Conservation (phyloP, 2,888 invertebrate species). For the Thymelicus lineola region DNA sequence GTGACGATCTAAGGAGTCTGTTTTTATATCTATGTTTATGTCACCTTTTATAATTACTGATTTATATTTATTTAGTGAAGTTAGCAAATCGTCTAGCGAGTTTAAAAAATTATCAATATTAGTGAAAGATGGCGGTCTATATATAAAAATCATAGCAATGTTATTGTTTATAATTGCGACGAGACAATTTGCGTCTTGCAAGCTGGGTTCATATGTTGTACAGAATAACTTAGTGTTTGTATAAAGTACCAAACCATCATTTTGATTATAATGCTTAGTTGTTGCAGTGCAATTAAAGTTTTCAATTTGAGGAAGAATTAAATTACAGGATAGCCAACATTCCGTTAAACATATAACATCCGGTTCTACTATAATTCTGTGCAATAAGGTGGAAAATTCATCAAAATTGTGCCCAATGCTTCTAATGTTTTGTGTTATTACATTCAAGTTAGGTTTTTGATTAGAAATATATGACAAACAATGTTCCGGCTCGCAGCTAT, state of each 20-base stretch:
- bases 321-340: conserved; percentile 25
- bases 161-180: conserved; percentile 3
- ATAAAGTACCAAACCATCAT: conserved; percentile 37
- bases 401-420: conserved; percentile 23
- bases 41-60: too few species aligned
- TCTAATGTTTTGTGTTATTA: conserved; percentile 21
- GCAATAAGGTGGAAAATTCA: conserved; percentile 1
- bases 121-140: conserved; percentile 14
- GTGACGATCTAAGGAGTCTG: too few species aligned
- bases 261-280: conserved; percentile 26
- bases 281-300: conserved; percentile 14
- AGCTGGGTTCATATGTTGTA: conserved; percentile 5
- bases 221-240: background rate
- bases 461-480: conserved; percentile 7
- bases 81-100: too few species aligned
- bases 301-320: conserved; percentile 12
- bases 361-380: background rate
- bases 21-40: too few species aligned
- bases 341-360: conserved; percentile 31
- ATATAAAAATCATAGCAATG: conserved; percentile 4
- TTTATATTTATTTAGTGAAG: too few species aligned
- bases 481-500: conserved; percentile 22
- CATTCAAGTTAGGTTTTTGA: conserved; percentile 1
- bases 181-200: conserved; percentile 2
- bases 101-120: conserved; percentile 28